A percentile compares a stretch with the other conserved stretches of the same genome.
These are phyloP conservation scores for Penaeus monodon DNA, from an alignment of 2,888 invertebrate species.

Conservation along the genomic window DNA sequence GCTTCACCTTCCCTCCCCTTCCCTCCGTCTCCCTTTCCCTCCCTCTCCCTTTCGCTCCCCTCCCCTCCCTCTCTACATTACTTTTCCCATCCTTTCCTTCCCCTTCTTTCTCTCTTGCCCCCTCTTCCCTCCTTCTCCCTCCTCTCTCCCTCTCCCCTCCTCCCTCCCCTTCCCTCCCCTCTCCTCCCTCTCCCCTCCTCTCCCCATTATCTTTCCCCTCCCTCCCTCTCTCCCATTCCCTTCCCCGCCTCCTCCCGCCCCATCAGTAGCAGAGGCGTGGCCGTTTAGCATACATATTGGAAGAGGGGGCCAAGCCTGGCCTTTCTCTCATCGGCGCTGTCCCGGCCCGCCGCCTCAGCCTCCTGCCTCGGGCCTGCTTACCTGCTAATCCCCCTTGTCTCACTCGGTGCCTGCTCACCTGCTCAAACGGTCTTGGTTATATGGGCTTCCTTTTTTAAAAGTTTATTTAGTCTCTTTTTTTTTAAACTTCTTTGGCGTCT, in stretches of 20 bases:
- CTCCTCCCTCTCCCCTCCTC: neutral
- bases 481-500: too few relatives aligned
- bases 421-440: too few relatives aligned
- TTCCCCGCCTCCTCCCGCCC: conserved; percentile 18
- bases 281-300: conserved; percentile 59
- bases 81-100: too few relatives aligned
- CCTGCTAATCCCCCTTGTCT: neutral
- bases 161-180: neutral
- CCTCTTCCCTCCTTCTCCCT: neutral
- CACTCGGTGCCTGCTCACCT: too few relatives aligned
- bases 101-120: neutral
- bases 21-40: neutral
- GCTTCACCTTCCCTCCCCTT: neutral
- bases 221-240: neutral
- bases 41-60: neutral
- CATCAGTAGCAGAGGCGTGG: conserved; percentile 53
- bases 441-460: too few relatives aligned
- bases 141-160: neutral
- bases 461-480: too few relatives aligned
- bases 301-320: conserved; percentile 15
- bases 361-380: neutral
- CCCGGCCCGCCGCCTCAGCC: neutral
- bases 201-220: neutral
- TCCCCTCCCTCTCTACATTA: too few relatives aligned
- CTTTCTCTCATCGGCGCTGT: neutral